Percentiles rank a stretch among this genome's conserved stretches.
Conservation (phyloP, 2,888 invertebrate species). For the Parapristionchus giblindavisi region DNA sequence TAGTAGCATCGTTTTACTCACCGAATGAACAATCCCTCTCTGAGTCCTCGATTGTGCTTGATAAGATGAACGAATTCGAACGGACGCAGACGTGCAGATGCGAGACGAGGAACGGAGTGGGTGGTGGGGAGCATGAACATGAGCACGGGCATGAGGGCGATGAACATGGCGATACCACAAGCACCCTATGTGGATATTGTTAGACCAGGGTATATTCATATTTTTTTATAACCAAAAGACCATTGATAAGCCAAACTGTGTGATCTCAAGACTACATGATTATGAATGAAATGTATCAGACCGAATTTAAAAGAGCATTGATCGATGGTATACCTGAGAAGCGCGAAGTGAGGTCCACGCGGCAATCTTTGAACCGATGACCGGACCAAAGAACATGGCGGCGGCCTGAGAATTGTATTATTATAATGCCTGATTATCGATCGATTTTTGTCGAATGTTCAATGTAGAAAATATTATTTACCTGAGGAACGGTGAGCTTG, state of each 20-base stretch:
- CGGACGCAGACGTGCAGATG: slow-evolving; percentile 66
- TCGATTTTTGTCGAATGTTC: too few relatives aligned
- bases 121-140: slow-evolving; percentile 66
- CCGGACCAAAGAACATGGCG: slow-evolving; percentile 64
- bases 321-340: slow-evolving; percentile 49
- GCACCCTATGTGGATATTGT: slow-evolving; percentile 49
- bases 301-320: too few relatives aligned
- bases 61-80: slow-evolving; percentile 68
- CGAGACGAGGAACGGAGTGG: slow-evolving; percentile 67
- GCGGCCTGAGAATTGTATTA: slow-evolving; percentile 53
- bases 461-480: slow-evolving; percentile 24
- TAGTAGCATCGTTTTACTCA: too few relatives aligned
- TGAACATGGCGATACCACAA: slow-evolving; percentile 60
- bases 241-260: too few relatives aligned
- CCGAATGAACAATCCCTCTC: slow-evolving; percentile 36
- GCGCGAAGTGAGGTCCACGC: slow-evolving; percentile 64
- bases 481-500: slow-evolving; percentile 66
- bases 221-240: background rate
- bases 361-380: slow-evolving; percentile 66
- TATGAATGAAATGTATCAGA: too few relatives aligned
- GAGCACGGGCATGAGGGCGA: slow-evolving; percentile 62
- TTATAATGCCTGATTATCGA: background rate
- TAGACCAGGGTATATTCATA: background rate
- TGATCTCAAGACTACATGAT: too few relatives aligned
- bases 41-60: slow-evolving; percentile 54